Percentiles rank a stretch among this genome's conserved stretches.
Conservation (phyloP, 2,797 vertebrate species). For the Gadopsis bispinosus region DNA sequence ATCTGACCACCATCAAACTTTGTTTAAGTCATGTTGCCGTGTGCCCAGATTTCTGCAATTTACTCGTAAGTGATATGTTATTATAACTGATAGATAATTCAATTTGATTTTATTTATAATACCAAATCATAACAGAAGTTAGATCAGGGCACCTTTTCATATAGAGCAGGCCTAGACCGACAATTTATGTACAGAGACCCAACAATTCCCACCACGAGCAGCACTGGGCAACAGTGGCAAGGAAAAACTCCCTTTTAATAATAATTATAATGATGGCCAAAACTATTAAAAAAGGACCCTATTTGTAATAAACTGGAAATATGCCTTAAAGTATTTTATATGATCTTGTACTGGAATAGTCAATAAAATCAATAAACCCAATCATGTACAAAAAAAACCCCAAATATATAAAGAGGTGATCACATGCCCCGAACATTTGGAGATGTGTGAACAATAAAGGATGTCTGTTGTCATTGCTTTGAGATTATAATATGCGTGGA, state of each 20-base stretch:
- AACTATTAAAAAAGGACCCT: background rate
- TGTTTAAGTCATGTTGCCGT: background rate
- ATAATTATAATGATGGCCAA: background rate
- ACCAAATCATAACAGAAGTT: no score
- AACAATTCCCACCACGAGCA: no score
- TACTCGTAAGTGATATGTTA: no score
- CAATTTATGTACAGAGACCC: no score
- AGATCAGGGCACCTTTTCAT: no score
- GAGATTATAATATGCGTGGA: background rate
- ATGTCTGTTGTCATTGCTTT: background rate
- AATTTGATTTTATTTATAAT: no score
- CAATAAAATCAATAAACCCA: background rate
- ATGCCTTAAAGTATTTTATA: background rate
- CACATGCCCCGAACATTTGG: background rate
- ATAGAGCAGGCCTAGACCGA: no score
- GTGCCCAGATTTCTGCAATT: no score
- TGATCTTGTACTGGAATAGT: background rate
- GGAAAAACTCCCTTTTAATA: no score
- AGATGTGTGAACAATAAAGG: slow-evolving; percentile 1
- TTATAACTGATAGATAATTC: background rate
- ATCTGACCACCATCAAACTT: background rate
- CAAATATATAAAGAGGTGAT: no score
- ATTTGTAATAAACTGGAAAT: background rate
- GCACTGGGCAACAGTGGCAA: no score
- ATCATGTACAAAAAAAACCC: background rate